Conservation (phyloP, 2,113 vertebrate genomes). For the Saccopteryx bilineata region DNA sequence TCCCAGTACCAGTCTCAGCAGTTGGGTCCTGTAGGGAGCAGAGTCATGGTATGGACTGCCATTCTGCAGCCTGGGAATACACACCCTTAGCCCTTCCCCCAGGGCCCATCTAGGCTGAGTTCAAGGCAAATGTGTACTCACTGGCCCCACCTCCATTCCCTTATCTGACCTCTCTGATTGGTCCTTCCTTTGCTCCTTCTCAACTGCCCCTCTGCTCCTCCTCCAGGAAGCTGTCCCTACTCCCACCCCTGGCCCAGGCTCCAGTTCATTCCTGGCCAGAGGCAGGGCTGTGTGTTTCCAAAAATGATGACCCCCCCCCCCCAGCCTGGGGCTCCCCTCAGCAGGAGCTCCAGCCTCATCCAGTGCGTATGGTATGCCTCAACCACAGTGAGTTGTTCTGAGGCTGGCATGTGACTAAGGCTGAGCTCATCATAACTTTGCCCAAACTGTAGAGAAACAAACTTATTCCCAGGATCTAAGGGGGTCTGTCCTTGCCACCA, state of each 20-base stretch:
- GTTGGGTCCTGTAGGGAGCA: background rate
- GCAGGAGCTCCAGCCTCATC: background rate
- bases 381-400: background rate
- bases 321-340: background rate
- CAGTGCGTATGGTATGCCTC: background rate
- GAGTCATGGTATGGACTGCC: background rate
- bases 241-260: background rate
- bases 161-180: background rate
- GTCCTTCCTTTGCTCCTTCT: background rate
- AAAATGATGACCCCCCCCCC: background rate
- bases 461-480: background rate
- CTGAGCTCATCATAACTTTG: too few species aligned
- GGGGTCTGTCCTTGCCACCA: background rate
- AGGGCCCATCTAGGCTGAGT: background rate
- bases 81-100: background rate
- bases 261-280: background rate
- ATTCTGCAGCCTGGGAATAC: too few species aligned
- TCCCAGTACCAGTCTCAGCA: background rate
- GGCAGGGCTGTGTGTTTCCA: background rate
- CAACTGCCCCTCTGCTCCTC: too few species aligned
- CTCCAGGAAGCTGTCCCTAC: background rate
- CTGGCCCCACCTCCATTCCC: background rate
- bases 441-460: background rate
- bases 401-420: accelerated
- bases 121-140: background rate